Evolutionary conservation across 2,888 invertebrate species (phyloP), one percentile per base, ranked within the genome.

Genomic region (Lasioglossum oenotherae): DNA sequence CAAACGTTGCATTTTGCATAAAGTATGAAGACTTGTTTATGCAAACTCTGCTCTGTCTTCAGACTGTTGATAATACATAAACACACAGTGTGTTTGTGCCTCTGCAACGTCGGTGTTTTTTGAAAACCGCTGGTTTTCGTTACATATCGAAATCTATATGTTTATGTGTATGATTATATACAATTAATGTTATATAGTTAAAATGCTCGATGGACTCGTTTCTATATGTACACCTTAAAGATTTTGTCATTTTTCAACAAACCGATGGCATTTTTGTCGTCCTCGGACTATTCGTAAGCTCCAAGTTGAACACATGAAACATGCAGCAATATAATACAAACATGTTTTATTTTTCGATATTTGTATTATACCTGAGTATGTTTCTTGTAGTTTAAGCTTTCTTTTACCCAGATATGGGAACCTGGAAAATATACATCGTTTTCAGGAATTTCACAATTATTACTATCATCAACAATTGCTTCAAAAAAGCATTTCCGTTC

Each of bases 11-110:
- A 78, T 80, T 80, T 84, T 85, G 79, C 83, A 74, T 82, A 79
- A 79, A 73, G 75, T 85, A 85, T 67, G 82, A 74, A 85, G 83
- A 83, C 77, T 83, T 78, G 67, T 74, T 75, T 75, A 72, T 75
- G 75, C 78, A 84, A 85, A 60, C 46, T 80, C 57, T 73, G 72
- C 38, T 72, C 31, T 75, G 72, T 74, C 44, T 77, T 74, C 74
- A 71, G 53, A 78, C 73, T 71, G 78, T 46, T 57, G 41, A 74
- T 44, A 57, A 57, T 27, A 80, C 71, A 67, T 74, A 64, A 79
- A n/a, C 44, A 60, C 60, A 53, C 69, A 53, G 44, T 35, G 12
- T 74, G 16, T 23, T 83, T 73, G 41, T 75, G 4, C 6, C 41
- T 71, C 71, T 71, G 44, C 60, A n/a, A 76, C 77, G 83, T 80